phyloP scores from a whole-genome alignment of 2,113 vertebrate species.

The Clarias magur region DNA sequence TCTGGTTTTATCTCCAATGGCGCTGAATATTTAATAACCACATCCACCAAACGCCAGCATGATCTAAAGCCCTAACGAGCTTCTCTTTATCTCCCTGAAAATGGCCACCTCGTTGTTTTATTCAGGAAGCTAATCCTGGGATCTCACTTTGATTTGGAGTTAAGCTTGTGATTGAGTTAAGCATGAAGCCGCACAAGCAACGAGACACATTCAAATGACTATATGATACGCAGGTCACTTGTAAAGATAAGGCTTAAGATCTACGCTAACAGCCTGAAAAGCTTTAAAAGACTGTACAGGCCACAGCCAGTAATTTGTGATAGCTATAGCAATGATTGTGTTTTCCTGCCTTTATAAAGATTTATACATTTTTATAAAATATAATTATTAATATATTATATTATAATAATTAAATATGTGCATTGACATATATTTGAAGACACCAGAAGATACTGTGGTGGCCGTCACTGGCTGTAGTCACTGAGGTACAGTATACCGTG shows the following conservation, averaged over 20 bases:
- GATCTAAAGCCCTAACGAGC: background rate
- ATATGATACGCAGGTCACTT: background rate
- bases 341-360: background rate
- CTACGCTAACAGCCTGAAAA: background rate
- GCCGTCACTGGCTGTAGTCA: no score
- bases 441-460: no score
- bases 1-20: constrained; percentile 49
- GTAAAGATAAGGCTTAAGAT: background rate
- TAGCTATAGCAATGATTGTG: background rate
- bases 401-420: no score
- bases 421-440: no score
- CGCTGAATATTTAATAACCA: constrained; percentile 55
- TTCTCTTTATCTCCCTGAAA: constrained; percentile 13
- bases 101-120: constrained; percentile 1
- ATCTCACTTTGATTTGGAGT: background rate
- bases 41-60: constrained; percentile 43
- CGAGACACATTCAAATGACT: background rate
- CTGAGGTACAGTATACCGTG: no score
- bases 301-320: background rate
- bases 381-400: no score
- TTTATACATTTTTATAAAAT: no score
- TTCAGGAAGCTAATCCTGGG: background rate
- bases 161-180: background rate
- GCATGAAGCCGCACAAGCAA: background rate
- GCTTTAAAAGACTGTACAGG: no score